Base-by-base conservation (phyloP, 2,888 invertebrate genomes). In the Miltochrista miniata region DNA sequence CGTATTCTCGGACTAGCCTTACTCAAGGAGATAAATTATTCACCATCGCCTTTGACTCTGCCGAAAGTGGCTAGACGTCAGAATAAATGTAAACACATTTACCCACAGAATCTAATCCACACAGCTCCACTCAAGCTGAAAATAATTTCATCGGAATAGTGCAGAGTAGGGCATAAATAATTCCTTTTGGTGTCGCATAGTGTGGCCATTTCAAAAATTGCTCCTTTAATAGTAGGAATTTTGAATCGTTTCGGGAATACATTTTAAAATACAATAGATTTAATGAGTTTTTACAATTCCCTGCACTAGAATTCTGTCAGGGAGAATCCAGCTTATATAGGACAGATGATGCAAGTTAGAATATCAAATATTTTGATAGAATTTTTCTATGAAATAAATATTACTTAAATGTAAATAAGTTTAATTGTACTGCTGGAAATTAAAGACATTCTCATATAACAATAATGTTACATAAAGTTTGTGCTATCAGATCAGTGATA, bases 151-250 rank as follows among this genome's bases (percentile, higher is more conserved):
- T 66, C 61, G 60, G 39, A 68, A 67, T 70, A 70, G 66, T 68
- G 64, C 72, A 70, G 64, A 71, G 70, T 61, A 61, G 61, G 65
- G 72, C 70, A 77, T 78, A 72, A 79, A 76, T 80, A 79, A 74
- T 77, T 75, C 69, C 61, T 68, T 68, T 64, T 60, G 65, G 65
- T 64, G 48, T 37, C 24, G 13, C 24, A 10, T 5, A 35, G 35
- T 44, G 44, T 44, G 13, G 13, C 24, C 24, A 35, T 7, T 7
- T 10, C 13, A 44, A 35, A 13, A 29, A 8, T 44, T 35, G 12
- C 24, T 2, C 15, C 18, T 18, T 15, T 43, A 14, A 12, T 33
- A 18, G 9, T 18, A 33, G n/a, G n/a, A 7, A 31, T 31, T 1
- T 1, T 13, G 2, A 8, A 14, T 36, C 13, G 10, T 15, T 15